These are phyloP conservation scores for Acronicta leporina DNA, from an alignment of 2,888 invertebrate genomes.

Conservation along the genomic window DNA sequence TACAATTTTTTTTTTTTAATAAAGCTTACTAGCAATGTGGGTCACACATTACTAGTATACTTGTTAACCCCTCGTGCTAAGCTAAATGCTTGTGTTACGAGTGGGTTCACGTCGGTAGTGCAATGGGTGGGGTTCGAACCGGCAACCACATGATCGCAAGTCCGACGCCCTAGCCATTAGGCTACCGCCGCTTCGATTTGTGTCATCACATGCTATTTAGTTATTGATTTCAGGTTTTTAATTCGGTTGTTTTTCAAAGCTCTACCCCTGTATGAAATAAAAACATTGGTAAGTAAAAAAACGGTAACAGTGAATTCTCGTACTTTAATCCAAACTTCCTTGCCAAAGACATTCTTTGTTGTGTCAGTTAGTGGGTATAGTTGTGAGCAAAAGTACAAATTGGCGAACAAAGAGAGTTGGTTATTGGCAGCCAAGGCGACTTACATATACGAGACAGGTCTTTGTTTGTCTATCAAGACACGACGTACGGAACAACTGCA, in stretches of 20 bases:
- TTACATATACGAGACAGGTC: conserved; percentile 46
- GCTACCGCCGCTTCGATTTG: too few species aligned
- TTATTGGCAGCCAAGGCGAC: conserved; percentile 69
- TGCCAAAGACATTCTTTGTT: conserved; percentile 27
- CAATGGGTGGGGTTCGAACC: too few species aligned
- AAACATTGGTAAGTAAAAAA: conserved; percentile 17
- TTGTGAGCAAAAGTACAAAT: conserved; percentile 50
- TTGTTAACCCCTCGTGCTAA: too few species aligned
- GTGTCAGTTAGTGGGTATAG: conserved; percentile 15
- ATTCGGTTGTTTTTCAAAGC: not conserved
- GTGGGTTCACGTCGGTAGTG: too few species aligned
- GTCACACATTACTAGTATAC: too few species aligned
- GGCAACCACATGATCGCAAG: too few species aligned
- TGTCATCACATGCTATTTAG: too few species aligned
- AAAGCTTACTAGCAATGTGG: too few species aligned
- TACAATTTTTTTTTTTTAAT: too few species aligned
- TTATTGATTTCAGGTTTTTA: too few species aligned
- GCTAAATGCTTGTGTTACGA: too few species aligned
- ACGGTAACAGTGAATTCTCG: conserved; percentile 32
- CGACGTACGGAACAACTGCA: conserved; percentile 19
- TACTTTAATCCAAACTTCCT: conserved; percentile 46
- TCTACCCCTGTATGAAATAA: not conserved
- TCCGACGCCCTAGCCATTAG: too few species aligned
- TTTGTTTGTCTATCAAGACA: conserved; percentile 66
- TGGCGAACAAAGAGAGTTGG: conserved; percentile 66